phyloP scores from a whole-genome alignment of 2,888 invertebrate genomes.

The Apodemia mormo region DNA sequence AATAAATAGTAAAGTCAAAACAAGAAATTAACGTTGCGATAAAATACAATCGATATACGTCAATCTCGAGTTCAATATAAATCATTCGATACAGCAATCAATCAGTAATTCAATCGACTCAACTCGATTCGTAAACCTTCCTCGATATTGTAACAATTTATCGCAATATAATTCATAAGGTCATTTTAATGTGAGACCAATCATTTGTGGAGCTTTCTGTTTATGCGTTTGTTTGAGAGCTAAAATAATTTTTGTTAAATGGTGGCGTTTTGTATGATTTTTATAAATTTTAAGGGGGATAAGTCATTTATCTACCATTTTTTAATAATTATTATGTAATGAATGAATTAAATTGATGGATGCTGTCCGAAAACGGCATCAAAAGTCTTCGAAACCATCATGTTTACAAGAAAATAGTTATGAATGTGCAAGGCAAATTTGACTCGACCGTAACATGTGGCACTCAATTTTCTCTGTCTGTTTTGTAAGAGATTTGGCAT shows the following conservation, averaged over 20 bases:
- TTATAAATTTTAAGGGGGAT: no score
- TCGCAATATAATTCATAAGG: slow-evolving; percentile 16
- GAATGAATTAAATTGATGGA: no score
- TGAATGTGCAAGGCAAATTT: no score
- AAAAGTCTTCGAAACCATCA: no score
- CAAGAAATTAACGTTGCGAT: slow-evolving; percentile 12
- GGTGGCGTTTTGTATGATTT: no score
- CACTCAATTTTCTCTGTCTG: no score
- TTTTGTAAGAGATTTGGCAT: no score
- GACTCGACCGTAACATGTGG: no score
- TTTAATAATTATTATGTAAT: no score
- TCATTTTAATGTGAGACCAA: slow-evolving; percentile 9
- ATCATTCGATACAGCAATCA: slow-evolving; percentile 65
- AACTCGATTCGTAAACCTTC: slow-evolving; percentile 57
- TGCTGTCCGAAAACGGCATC: no score
- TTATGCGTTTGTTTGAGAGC: not conserved
- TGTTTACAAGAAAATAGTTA: no score
- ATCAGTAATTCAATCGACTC: slow-evolving; percentile 56
- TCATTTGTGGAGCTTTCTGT: not conserved
- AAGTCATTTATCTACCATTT: no score
- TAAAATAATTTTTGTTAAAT: not conserved
- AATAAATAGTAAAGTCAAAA: slow-evolving; percentile 13
- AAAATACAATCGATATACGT: slow-evolving; percentile 42
- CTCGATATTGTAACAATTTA: slow-evolving; percentile 14
- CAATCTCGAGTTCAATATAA: slow-evolving; percentile 59